Evolutionary conservation across 2,797 vertebrate species (phyloP).

Genomic region (Hylomyscus alleni): DNA sequence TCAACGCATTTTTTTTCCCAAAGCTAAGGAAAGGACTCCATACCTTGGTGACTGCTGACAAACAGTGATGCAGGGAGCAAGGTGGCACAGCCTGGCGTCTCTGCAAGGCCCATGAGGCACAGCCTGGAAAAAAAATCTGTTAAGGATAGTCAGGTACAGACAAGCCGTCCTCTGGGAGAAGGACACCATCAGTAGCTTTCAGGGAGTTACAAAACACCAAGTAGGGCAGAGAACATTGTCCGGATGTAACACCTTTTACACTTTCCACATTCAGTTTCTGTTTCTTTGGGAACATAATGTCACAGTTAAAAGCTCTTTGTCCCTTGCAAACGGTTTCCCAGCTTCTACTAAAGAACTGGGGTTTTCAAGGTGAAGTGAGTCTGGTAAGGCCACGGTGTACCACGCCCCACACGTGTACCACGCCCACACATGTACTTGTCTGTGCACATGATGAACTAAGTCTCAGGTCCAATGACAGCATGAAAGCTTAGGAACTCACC

Average conservation of each 20-base stretch:
- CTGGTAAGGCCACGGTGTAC: background rate
- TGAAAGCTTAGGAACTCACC: background rate
- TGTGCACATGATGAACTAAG: background rate
- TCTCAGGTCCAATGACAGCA: background rate
- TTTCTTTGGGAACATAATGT: constrained; percentile 34
- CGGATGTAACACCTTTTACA: background rate
- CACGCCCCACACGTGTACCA: background rate
- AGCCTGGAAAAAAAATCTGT: constrained; percentile 89
- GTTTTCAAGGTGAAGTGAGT: background rate
- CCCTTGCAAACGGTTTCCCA: background rate
- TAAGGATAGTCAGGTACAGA: constrained; percentile 84
- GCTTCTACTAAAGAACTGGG: background rate
- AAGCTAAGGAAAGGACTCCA: background rate
- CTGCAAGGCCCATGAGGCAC: constrained; percentile 95
- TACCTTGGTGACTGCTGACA: constrained; percentile 94
- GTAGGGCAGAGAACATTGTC: background rate
- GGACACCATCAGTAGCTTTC: background rate
- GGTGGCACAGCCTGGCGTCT: constrained; percentile 96
- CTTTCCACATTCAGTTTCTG: background rate
- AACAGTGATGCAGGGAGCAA: constrained; percentile 96
- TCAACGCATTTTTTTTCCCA: background rate
- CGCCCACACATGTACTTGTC: background rate
- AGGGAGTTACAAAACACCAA: background rate
- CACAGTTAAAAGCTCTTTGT: background rate
- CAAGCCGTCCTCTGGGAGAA: constrained; percentile 66